Base-by-base conservation (phyloP, 2,888 invertebrate species). In the Diabrotica balteata region DNA sequence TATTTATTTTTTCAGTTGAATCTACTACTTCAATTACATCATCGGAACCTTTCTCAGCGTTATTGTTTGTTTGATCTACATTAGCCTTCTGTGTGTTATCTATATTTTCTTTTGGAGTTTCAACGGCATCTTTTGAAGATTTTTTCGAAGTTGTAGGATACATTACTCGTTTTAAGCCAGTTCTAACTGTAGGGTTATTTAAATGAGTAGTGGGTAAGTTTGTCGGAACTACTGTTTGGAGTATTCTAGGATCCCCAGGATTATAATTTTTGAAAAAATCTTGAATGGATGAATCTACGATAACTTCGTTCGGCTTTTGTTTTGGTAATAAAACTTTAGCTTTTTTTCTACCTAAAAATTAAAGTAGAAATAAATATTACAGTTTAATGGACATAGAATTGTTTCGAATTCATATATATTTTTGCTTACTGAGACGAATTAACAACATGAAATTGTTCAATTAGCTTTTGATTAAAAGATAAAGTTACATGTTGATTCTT, bases 101-200 rank as follows among this genome's bases (percentile, higher is more conserved):
- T 45, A 44, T 45, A 32, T 32, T 32, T 9, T 11, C 7, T 46
- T 51, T 43, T 5, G 52, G 8, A 52, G 17, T 32, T 45, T 9
- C 7, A 9, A 32, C 11, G 17, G 9, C 8, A 42, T 46, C 50
- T 52, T 49, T 64, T 2, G 8, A 45, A 8, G 59, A 50, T 42
- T 50, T 60, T 17, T n/a, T 59, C 7, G 64, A 51, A 50, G 53
- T 9, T 61, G 51, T 65, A 8, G 72, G 72, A 53, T 72, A 72
- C 3, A 70, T 52, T 5, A 72, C 72, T 42, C 62, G 67, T 64
- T 67, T 71, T 17, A 71, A 59, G 8, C 70, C 69, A 8, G 50
- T 58, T 52, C 67, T 61, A 42, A 58, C 54, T 45, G 45, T 59
- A 50, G 9, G 11, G 5, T 47, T 32, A 44, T 3, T 10, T n/a